Evolutionary conservation across 2,797 vertebrate genomes (phyloP).

Genomic region (Acanthornis magna): DNA sequence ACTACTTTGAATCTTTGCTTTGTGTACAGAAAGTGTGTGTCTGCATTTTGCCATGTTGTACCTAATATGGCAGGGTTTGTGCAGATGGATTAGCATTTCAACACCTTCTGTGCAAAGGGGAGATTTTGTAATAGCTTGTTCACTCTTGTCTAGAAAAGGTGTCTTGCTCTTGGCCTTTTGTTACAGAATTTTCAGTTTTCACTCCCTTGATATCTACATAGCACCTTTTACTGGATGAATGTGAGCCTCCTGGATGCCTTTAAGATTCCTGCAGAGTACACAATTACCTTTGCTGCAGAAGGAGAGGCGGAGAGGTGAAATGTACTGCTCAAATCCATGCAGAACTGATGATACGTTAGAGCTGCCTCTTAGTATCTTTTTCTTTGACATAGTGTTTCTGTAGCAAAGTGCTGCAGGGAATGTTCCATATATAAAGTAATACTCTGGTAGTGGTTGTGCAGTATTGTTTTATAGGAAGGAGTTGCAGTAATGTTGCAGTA

Average conservation of each 20-base stretch:
- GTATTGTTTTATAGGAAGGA: not conserved
- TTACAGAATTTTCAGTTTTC: not conserved
- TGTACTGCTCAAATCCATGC: not conserved
- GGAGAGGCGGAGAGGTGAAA: not conserved
- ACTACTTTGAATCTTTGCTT: conserved; percentile 33
- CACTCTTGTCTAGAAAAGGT: not conserved
- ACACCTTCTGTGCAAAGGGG: not conserved
- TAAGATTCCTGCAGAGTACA: not conserved
- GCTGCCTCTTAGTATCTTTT: not conserved
- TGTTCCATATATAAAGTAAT: not conserved
- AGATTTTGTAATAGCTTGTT: not conserved
- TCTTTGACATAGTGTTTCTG: not conserved
- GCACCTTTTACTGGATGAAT: not conserved
- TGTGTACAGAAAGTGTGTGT: conserved; percentile 3
- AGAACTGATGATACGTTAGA: not conserved
- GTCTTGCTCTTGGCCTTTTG: not conserved
- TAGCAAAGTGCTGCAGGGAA: not conserved
- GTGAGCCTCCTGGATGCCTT: not conserved
- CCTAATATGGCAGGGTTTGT: not conserved
- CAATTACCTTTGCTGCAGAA: not conserved
- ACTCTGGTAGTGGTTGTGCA: not conserved
- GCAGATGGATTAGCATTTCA: not conserved
- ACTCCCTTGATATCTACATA: not conserved
- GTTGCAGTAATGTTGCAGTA: not conserved
- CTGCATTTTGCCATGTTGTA: conserved; percentile 2